phyloP scores from a whole-genome alignment of 2,113 vertebrate species.

The Microcebus jonahi region DNA sequence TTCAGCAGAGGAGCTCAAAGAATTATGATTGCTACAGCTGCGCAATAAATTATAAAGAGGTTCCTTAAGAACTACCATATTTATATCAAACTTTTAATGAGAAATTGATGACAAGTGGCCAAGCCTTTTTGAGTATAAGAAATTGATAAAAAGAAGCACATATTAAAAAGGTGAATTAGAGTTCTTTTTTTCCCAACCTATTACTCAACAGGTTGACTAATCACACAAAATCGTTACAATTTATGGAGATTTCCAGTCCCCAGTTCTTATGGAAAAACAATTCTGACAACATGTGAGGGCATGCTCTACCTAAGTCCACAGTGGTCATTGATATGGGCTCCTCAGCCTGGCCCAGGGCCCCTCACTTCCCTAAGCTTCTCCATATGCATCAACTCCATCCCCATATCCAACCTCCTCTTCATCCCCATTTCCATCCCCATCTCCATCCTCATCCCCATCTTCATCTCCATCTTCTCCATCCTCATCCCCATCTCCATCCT shows the following conservation, averaged over 20 bases:
- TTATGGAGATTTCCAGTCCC: background rate
- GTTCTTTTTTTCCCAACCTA: background rate
- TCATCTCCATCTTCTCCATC: too few species aligned
- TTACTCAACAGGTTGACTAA: background rate
- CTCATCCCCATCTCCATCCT: too few species aligned
- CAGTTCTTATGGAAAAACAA: background rate
- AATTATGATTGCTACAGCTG: background rate
- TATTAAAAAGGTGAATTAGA: background rate
- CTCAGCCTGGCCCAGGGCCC: background rate
- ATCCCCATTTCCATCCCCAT: too few species aligned
- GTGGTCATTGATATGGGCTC: accelerated
- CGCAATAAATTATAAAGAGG: background rate
- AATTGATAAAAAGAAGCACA: background rate
- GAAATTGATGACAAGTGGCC: slow-evolving; percentile 29
- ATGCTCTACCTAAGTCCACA: accelerated
- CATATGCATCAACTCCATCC: background rate
- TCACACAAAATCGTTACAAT: background rate
- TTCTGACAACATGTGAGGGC: background rate
- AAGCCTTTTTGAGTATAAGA: background rate
- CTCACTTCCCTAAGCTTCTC: background rate
- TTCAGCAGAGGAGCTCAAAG: slow-evolving; percentile 45
- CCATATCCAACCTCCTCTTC: accelerated
- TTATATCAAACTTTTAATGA: slow-evolving; percentile 31
- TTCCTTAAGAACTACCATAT: background rate
- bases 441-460: background rate